Evolutionary conservation across 2,888 invertebrate genomes (phyloP), one percentile per base, ranked within the genome.

Genomic region (Drosophila emarginata): DNA sequence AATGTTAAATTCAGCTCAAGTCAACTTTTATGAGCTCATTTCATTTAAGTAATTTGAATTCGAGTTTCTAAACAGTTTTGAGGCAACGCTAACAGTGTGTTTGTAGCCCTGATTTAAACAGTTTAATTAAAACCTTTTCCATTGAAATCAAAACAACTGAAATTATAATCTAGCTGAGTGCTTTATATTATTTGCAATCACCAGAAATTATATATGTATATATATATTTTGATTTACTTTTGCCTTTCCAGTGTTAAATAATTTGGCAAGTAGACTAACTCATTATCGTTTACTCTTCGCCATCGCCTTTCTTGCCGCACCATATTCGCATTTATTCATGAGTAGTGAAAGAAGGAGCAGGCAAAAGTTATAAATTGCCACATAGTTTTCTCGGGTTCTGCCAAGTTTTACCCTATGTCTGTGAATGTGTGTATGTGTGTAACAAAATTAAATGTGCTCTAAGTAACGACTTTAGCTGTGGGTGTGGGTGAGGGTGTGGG

Each of bases 371-470:
- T 82, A 82, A 82, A 82, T 82, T 82, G 83, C 75, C 80, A 78
- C 86, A 87, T 85, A 87, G 82, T 82, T 82, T 81, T 82, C 57
- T 81, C 72, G 80, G 80, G 36, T 54, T 72, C 75, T 64, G 61
- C 72, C 69, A 69, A 74, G 82, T 71, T 87, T 80, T 74, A 40
- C 45, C 23, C 37, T 3, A 36, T 2, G 4, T 6, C n/a, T 28
- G 28, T 21, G 53, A 2, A 18, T 50, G 26, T 14, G 51, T 64
- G 52, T 45, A 57, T 58, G 23, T 58, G 23, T 45, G 53, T 87
- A 86, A 76, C 83, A 86, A 82, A 82, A 82, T 82, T 87, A 86
- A 82, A 82, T 82, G 82, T 80, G 57, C 83, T 83, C 82, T 82
- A 86, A 82, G 88, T 82, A 87, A 82, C 82, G 82, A 82, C 71